phyloP scores from a whole-genome alignment of 2,797 vertebrate genomes.

The Anableps anableps region DNA sequence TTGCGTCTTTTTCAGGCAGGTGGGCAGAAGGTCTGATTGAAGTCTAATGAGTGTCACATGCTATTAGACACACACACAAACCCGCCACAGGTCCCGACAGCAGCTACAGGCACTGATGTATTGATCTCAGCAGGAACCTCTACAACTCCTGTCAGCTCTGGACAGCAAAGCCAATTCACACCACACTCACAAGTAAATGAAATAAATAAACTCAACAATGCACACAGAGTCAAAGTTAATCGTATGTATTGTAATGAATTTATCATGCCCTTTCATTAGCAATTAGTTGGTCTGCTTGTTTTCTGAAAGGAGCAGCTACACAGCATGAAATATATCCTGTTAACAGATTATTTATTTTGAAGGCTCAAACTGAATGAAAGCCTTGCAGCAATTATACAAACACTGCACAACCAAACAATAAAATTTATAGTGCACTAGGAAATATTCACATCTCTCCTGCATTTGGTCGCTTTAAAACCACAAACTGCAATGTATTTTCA shows the following conservation, averaged over 20 bases:
- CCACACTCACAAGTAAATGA: conserved; percentile 17
- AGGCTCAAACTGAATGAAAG: background rate
- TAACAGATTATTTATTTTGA: background rate
- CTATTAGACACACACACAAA: conserved; percentile 44
- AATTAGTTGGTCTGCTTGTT: background rate
- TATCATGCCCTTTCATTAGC: background rate
- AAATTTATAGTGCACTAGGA: background rate
- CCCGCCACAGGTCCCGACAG: conserved; percentile 51
- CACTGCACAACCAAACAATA: background rate
- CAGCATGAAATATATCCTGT: background rate
- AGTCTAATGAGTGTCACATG: conserved; percentile 66
- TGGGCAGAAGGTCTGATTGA: conserved; percentile 52
- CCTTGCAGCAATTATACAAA: background rate
- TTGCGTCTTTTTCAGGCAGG: conserved; percentile 50
- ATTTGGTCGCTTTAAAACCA: background rate
- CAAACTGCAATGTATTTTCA: background rate
- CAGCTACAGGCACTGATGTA: conserved; percentile 59
- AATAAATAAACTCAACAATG: conserved; percentile 12
- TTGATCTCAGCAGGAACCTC: conserved; percentile 65
- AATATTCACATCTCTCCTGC: background rate
- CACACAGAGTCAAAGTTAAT: background rate
- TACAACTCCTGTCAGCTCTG: conserved; percentile 41
- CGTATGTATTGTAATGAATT: conserved; percentile 8
- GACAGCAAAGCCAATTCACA: conserved; percentile 32
- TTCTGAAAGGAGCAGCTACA: background rate